Evolutionary conservation across 2,797 vertebrate genomes (phyloP).

Genomic region (Semaprochilodus insignis): DNA sequence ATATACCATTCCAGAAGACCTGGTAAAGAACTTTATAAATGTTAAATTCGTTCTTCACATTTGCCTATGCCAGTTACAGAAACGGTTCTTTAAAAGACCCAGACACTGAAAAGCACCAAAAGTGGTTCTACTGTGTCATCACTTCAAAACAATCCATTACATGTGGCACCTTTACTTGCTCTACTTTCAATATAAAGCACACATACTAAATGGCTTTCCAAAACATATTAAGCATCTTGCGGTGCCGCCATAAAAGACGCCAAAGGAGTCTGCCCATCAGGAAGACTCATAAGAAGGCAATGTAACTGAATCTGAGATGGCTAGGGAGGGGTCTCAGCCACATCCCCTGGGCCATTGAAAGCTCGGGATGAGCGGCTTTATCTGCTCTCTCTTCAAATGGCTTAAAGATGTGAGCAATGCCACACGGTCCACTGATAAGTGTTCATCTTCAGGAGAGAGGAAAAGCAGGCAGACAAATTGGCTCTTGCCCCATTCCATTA

Average conservation of each 20-base stretch:
- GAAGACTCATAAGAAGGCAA: not conserved
- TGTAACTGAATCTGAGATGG: conserved; percentile 21
- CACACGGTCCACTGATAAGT: conserved; percentile 49
- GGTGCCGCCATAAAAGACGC: not conserved
- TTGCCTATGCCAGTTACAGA: too few relatives aligned
- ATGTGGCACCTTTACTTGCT: not conserved
- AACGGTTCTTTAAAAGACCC: not conserved
- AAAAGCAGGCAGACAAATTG: conserved; percentile 58
- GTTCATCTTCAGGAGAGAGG: conserved; percentile 46
- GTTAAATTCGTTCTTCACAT: too few relatives aligned
- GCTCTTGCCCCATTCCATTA: conserved; percentile 54
- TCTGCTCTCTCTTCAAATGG: conserved; percentile 57
- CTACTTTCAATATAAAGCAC: not conserved
- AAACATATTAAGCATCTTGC: not conserved
- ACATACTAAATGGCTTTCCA: not conserved
- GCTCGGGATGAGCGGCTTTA: conserved; percentile 56
- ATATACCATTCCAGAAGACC: too few relatives aligned
- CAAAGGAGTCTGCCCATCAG: not conserved
- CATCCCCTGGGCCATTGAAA: conserved; percentile 39
- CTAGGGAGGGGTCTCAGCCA: conserved; percentile 38
- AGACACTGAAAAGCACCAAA: not conserved
- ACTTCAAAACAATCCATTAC: not conserved
- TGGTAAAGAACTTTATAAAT: too few relatives aligned
- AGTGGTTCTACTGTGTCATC: not conserved
- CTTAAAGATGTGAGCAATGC: conserved; percentile 59